These are phyloP conservation scores for Phainopepla nitens DNA, from an alignment of 2,113 vertebrate genomes.

Conservation along the genomic window DNA sequence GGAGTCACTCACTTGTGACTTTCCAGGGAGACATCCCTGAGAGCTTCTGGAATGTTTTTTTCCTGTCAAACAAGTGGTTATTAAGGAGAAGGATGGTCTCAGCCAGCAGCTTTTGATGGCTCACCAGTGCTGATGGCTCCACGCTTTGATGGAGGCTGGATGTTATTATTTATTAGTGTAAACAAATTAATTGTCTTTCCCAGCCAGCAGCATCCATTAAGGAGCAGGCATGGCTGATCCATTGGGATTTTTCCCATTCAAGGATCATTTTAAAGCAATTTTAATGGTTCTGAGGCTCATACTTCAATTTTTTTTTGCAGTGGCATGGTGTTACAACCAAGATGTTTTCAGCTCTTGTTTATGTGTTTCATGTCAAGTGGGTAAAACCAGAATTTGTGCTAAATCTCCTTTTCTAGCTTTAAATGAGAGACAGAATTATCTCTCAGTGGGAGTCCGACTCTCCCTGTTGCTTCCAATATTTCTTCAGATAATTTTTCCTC, in stretches of 20 bases:
- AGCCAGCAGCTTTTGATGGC: background rate
- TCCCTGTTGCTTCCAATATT: background rate
- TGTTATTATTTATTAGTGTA: conserved; percentile 32
- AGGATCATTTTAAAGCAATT: background rate
- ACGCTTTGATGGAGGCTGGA: background rate
- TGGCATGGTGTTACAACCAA: accelerated
- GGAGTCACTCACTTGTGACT: background rate
- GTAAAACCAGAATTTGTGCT: background rate
- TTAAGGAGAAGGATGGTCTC: background rate
- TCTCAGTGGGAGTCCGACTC: background rate
- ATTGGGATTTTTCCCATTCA: background rate
- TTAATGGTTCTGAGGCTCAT: background rate
- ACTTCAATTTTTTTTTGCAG: background rate
- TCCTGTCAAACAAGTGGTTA: background rate
- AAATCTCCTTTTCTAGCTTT: background rate
- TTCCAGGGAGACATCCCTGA: conserved; percentile 2
- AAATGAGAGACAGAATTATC: background rate
- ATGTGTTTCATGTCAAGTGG: background rate
- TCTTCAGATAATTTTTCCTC: background rate
- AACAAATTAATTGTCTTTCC: conserved; percentile 49
- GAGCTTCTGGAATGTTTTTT: conserved; percentile 4
- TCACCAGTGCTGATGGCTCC: background rate
- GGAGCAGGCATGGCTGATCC: conserved; percentile 1
- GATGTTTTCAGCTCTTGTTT: background rate
- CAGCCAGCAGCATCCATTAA: conserved; percentile 29